phyloP scores from a whole-genome alignment of 1,140 invertebrate species.

The Cataglyphis hispanica region DNA sequence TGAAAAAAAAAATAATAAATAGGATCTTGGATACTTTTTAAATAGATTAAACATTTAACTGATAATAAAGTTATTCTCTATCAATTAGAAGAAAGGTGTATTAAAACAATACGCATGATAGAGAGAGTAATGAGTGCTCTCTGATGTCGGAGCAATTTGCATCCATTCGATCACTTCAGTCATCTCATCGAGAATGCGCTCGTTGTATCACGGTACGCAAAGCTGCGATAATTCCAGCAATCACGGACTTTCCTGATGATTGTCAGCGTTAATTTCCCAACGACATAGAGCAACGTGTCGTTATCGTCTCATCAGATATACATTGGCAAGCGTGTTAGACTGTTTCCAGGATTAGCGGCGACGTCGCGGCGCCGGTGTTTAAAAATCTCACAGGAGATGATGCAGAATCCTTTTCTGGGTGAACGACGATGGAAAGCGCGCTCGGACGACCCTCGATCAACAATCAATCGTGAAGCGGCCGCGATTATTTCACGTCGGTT shows the following conservation, averaged over 20 bases:
- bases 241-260: conserved; percentile 54
- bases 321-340: conserved; percentile 6
- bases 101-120: conserved; percentile 7
- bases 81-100: not conserved
- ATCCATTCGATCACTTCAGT: conserved; percentile 43
- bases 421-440: conserved; percentile 52
- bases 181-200: conserved; percentile 21
- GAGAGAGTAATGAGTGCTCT: conserved; percentile 16
- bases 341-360: conserved; percentile 29
- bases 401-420: not conserved
- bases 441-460: conserved; percentile 83
- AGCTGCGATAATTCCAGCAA: conserved; percentile 50
- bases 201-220: conserved; percentile 8
- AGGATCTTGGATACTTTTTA: not conserved
- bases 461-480: conserved; percentile 85
- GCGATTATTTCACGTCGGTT: conserved; percentile 86
- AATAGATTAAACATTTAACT: not conserved
- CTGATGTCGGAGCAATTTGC: conserved; percentile 43
- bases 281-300: conserved; percentile 33
- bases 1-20: not conserved
- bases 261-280: conserved; percentile 49
- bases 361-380: conserved; percentile 3
- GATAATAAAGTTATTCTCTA: not conserved
- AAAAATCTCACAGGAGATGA: conserved; percentile 43
- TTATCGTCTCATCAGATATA: conserved; percentile 39